These are phyloP conservation scores for Ladona fulva DNA, from an alignment of 1,140 invertebrate genomes.

Conservation along the genomic window DNA sequence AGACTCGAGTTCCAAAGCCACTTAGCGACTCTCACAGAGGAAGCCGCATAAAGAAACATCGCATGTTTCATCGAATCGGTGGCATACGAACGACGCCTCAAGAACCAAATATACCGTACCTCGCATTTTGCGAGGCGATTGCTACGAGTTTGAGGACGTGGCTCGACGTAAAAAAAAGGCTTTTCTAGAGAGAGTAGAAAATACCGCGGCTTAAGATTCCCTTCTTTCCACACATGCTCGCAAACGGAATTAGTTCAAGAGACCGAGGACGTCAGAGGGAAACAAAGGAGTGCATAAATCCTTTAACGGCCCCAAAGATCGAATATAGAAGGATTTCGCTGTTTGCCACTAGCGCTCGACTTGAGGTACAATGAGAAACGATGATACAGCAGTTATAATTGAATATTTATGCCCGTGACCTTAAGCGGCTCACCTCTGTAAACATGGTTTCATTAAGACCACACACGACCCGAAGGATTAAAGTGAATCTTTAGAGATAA, in stretches of 20 bases:
- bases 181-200: too few relatives aligned
- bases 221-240: not conserved
- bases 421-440: not conserved
- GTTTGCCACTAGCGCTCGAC: not conserved
- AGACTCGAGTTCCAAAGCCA: not conserved
- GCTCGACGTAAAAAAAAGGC: too few relatives aligned
- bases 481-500: too few relatives aligned
- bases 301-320: not conserved
- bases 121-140: too few relatives aligned
- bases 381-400: not conserved
- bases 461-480: not conserved
- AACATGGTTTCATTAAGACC: not conserved
- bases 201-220: not conserved
- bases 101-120: too few relatives aligned
- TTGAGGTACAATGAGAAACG: not conserved
- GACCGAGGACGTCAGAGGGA: not conserved
- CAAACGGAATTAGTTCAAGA: not conserved
- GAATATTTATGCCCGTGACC: not conserved
- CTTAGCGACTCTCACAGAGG: not conserved
- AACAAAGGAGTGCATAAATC: not conserved
- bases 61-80: not conserved
- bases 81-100: not conserved
- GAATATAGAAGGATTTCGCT: not conserved
- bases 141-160: too few relatives aligned
- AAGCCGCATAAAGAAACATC: not conserved